Percentiles rank a stretch among this genome's conserved stretches.
Conservation (phyloP, 2,797 vertebrate genomes). For the Poecilia velifera region DNA sequence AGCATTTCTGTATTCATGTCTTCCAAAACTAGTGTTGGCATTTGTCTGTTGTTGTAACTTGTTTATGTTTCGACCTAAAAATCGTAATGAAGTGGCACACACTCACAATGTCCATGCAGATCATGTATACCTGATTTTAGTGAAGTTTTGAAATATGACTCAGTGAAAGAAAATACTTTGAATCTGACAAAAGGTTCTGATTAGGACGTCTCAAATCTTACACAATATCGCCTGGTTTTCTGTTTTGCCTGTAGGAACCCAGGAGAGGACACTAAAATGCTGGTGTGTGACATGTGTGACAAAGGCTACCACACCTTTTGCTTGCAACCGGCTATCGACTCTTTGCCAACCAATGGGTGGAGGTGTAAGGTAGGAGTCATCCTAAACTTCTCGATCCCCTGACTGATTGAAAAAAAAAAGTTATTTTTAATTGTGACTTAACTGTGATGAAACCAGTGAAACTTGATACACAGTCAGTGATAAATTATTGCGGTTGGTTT, state of each 20-base stretch:
- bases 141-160: background rate
- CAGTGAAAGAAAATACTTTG: background rate
- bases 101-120: background rate
- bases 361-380: slow-evolving; percentile 90
- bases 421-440: background rate
- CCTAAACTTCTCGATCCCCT: background rate
- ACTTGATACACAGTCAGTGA: background rate
- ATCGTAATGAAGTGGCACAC: background rate
- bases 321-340: slow-evolving; percentile 95
- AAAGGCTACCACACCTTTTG: slow-evolving; percentile 99
- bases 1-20: background rate
- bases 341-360: slow-evolving; percentile 97
- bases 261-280: slow-evolving; percentile 99
- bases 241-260: slow-evolving; percentile 86
- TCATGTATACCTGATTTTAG: background rate
- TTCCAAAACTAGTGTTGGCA: background rate
- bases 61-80: background rate
- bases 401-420: background rate
- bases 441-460: background rate
- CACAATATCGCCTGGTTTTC: background rate
- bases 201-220: background rate
- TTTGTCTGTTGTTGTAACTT: background rate
- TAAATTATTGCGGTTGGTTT: background rate
- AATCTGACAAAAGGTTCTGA: background rate
- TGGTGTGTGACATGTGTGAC: slow-evolving; percentile 98